phyloP scores from a whole-genome alignment of 2,797 vertebrate genomes.

The Phalloptychus januarius region DNA sequence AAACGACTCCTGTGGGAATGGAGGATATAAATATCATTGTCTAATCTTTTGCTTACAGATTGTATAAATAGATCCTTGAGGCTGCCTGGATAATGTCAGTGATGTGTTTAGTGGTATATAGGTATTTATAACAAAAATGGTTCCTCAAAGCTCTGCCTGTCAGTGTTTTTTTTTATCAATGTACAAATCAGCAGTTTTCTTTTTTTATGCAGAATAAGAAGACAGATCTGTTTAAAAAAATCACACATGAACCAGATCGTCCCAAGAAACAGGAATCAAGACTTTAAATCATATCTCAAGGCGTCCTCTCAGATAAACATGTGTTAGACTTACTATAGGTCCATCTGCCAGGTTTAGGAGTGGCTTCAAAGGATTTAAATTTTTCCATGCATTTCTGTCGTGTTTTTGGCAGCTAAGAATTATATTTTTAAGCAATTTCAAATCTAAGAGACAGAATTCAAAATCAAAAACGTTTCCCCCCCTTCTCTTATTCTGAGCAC shows the following conservation, averaged over 20 bases:
- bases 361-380: background rate
- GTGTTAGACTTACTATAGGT: background rate
- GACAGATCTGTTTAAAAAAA: background rate
- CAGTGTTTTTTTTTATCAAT: background rate
- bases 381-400: background rate
- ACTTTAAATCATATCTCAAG: background rate
- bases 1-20: slow-evolving; percentile 16
- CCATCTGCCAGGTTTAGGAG: background rate
- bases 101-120: slow-evolving; percentile 6
- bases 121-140: slow-evolving; percentile 29
- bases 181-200: background rate
- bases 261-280: background rate
- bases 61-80: slow-evolving; percentile 37
- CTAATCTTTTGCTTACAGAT: slow-evolving; percentile 45
- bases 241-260: background rate
- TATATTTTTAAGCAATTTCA: background rate
- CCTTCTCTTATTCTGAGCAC: slow-evolving; percentile 7
- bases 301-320: background rate
- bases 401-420: background rate
- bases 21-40: slow-evolving; percentile 36
- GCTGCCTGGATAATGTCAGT: slow-evolving; percentile 1
- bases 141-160: background rate
- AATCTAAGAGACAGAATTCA: slow-evolving; percentile 9
- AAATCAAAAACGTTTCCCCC: slow-evolving; percentile 15
- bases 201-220: background rate